Percentiles rank a stretch among this genome's conserved stretches.
Conservation (phyloP, 2,113 vertebrate species). For the Mohoua ochrocephala region DNA sequence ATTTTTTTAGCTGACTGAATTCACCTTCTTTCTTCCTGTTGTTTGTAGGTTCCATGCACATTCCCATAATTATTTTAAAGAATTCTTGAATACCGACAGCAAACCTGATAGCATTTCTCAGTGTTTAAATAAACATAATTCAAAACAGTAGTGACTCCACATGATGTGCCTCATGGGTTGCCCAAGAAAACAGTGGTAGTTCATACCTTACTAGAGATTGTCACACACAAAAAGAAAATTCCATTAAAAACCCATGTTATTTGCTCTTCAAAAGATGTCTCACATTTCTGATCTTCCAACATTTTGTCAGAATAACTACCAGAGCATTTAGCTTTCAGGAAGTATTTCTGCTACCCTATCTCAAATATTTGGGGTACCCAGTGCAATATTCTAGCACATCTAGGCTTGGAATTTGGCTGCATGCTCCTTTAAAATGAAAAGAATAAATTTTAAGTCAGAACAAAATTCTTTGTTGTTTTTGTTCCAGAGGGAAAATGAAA, state of each 20-base stretch:
- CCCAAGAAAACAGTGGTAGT: not conserved
- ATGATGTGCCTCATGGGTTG: not conserved
- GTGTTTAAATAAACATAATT: not conserved
- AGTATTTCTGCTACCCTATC: not conserved
- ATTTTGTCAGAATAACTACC: not conserved
- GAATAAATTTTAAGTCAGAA: not conserved
- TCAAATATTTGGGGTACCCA: not conserved
- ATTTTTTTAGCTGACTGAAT: not conserved
- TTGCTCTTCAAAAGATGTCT: not conserved
- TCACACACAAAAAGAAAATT: not conserved
- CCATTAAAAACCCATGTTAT: not conserved
- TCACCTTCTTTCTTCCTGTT: not conserved
- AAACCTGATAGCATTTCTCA: not conserved
- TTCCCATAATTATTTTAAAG: not conserved
- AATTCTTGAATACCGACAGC: not conserved
- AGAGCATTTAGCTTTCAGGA: not conserved
- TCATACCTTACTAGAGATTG: not conserved
- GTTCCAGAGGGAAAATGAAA: rapidly evolving
- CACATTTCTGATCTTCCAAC: not conserved
- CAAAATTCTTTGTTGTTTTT: not conserved
- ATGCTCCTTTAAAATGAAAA: not conserved
- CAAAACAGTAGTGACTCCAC: not conserved
- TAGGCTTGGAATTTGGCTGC: not conserved
- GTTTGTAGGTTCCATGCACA: not conserved
- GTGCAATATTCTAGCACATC: not conserved